These are phyloP conservation scores for Holacanthus passer DNA, from an alignment of 2,113 vertebrate species.

Conservation along the genomic window DNA sequence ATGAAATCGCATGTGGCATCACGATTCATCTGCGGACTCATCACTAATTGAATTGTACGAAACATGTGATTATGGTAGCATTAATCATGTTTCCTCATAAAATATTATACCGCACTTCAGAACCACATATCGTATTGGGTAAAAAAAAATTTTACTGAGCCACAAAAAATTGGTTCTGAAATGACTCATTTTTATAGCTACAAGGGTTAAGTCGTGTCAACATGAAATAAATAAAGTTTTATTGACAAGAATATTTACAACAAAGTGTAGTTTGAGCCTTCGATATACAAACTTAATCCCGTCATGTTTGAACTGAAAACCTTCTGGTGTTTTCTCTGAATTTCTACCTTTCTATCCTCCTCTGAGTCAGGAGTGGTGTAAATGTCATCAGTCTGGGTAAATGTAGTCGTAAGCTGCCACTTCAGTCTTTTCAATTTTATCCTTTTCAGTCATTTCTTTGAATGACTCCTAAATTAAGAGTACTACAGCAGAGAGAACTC, in stretches of 20 bases:
- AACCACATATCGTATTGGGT: background rate
- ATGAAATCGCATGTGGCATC: background rate
- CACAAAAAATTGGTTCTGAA: background rate
- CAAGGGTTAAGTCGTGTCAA: background rate
- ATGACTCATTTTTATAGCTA: background rate
- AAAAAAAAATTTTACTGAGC: background rate
- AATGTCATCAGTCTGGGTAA: background rate
- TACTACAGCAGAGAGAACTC: background rate
- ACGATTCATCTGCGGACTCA: background rate
- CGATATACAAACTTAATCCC: constrained; percentile 11
- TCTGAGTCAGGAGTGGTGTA: background rate
- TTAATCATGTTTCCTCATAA: background rate
- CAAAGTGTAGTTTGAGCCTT: constrained; percentile 12
- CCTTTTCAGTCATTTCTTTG: background rate
- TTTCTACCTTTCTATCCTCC: background rate
- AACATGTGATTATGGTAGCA: background rate
- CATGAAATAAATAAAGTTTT: background rate
- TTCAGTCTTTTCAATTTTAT: background rate
- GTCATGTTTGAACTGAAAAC: constrained; percentile 17
- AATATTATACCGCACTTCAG: background rate
- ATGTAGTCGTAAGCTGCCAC: background rate
- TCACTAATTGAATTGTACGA: background rate
- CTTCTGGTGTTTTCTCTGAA: too few species aligned
- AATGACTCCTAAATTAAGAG: too few species aligned
- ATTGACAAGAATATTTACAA: constrained; percentile 14